These are phyloP conservation scores for Plagiodera versicolora DNA, from an alignment of 2,888 invertebrate species.

Conservation along the genomic window DNA sequence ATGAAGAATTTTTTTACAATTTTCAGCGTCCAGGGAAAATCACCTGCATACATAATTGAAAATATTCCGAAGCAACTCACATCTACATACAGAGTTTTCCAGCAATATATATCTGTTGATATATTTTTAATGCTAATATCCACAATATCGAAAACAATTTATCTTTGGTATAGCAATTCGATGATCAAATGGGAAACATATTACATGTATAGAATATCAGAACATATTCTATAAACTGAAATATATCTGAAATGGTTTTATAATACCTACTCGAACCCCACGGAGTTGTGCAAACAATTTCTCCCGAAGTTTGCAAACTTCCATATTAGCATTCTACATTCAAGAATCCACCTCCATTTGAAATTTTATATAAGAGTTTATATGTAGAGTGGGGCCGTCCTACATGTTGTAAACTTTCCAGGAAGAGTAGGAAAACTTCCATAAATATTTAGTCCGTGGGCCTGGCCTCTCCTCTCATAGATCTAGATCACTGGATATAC, in stretches of 20 bases:
- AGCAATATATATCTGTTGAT: too few relatives aligned
- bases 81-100: too few relatives aligned
- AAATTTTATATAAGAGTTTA: slow-evolving; percentile 50
- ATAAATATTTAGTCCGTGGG: slow-evolving; percentile 18
- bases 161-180: too few relatives aligned
- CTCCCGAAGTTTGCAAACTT: slow-evolving; percentile 40
- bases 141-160: too few relatives aligned
- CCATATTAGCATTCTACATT: slow-evolving; percentile 38
- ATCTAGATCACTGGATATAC: too few relatives aligned
- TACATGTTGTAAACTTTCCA: slow-evolving; percentile 52
- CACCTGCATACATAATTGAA: too few relatives aligned
- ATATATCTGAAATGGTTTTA: not conserved
- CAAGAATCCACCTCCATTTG: slow-evolving; percentile 43
- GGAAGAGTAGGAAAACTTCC: slow-evolving; percentile 32
- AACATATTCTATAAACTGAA: too few relatives aligned
- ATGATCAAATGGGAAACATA: too few relatives aligned
- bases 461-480: slow-evolving; percentile 19
- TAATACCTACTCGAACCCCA: not conserved
- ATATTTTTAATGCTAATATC: too few relatives aligned
- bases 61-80: too few relatives aligned
- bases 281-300: slow-evolving; percentile 9
- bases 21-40: too few relatives aligned
- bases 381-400: slow-evolving; percentile 49
- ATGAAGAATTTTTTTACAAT: not conserved
- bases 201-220: too few relatives aligned